Conservation (phyloP, 2,888 invertebrate genomes). For the Callimorpha dominula region DNA sequence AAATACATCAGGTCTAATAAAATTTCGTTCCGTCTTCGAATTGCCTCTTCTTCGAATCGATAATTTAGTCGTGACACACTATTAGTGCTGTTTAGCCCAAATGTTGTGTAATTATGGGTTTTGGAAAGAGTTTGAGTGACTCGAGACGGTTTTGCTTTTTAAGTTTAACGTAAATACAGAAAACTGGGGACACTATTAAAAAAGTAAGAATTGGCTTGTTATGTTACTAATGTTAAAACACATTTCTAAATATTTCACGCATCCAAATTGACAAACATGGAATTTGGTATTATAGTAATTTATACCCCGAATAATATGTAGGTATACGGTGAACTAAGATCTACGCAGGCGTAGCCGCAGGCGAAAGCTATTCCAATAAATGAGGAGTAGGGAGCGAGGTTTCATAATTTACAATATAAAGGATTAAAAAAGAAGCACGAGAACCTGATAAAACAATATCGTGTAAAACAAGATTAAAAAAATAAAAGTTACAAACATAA, state of each 20-base stretch:
- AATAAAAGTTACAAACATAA: too few species aligned
- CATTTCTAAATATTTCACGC: neutral
- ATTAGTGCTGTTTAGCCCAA: conserved; percentile 23
- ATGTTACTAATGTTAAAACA: neutral
- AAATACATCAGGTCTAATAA: too few species aligned
- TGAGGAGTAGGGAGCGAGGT: too few species aligned
- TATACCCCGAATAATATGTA: too few species aligned
- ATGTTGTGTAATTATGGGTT: conserved; percentile 16
- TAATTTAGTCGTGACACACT: conserved; percentile 10
- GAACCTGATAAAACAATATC: too few species aligned
- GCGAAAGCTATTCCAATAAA: too few species aligned
- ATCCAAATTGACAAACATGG: neutral
- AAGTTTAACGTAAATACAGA: neutral
- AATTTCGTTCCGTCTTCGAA: conserved; percentile 20
- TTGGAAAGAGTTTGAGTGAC: conserved; percentile 23
- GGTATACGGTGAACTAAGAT: too few species aligned
- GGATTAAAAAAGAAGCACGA: too few species aligned
- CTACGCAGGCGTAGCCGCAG: neutral
- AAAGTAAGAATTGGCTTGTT: neutral
- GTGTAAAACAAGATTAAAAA: too few species aligned
- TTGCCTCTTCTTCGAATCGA: conserved; percentile 12
- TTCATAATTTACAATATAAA: too few species aligned
- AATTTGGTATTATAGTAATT: neutral
- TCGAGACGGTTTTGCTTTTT: neutral
- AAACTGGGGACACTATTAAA: neutral